These are phyloP conservation scores for Ennomos erosarius DNA, from an alignment of 2,888 invertebrate genomes.

Conservation along the genomic window DNA sequence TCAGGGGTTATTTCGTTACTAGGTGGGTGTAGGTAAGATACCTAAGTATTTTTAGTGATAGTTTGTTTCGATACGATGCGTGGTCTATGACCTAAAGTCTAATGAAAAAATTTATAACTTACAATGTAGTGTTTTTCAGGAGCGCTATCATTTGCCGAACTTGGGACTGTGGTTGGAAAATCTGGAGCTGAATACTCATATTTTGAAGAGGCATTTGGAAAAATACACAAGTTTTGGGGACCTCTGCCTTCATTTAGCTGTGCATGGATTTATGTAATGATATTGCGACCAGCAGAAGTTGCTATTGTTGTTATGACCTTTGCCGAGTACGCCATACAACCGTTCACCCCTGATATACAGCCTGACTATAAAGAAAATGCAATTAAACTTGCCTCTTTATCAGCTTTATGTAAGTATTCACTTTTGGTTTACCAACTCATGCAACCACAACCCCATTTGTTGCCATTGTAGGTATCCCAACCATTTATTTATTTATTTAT, in stretches of 20 bases:
- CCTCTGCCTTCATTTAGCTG: slow-evolving; percentile 90
- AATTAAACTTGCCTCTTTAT: slow-evolving; percentile 87
- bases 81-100: no score
- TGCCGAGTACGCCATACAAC: slow-evolving; percentile 90
- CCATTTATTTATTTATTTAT: no score
- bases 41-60: slow-evolving; percentile 34
- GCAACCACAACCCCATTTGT: no score
- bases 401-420: slow-evolving; percentile 86
- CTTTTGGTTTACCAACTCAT: no score
- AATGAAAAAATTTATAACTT: not conserved
- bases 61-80: no score
- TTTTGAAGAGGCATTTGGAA: slow-evolving; percentile 89
- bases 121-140: slow-evolving; percentile 76
- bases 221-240: slow-evolving; percentile 88
- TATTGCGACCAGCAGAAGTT: slow-evolving; percentile 91
- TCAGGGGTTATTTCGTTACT: slow-evolving; percentile 92
- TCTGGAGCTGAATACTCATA: slow-evolving; percentile 94
- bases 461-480: no score
- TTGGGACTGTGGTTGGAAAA: slow-evolving; percentile 91
- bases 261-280: slow-evolving; percentile 91
- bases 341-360: slow-evolving; percentile 80
- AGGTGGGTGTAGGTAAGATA: slow-evolving; percentile 86
- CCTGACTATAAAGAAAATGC: slow-evolving; percentile 73
- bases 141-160: slow-evolving; percentile 92
- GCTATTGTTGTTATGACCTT: slow-evolving; percentile 91